Conservation (phyloP, 2,113 vertebrate species). For the Okapia johnstoni region DNA sequence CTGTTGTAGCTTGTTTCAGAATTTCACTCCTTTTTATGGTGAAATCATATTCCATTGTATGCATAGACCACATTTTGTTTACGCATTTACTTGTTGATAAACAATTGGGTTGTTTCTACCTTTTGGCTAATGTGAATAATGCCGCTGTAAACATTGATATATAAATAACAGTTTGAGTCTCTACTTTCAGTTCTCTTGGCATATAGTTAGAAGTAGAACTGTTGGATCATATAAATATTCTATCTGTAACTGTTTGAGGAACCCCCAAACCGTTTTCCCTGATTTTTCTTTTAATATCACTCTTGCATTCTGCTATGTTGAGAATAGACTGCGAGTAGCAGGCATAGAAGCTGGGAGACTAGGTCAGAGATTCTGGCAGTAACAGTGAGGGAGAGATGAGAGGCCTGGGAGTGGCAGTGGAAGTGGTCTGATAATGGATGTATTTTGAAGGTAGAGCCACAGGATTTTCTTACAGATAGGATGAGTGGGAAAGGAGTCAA, state of each 20-base stretch:
- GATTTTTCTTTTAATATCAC: neutral
- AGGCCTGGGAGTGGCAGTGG: neutral
- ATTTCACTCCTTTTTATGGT: neutral
- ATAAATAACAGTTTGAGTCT: neutral
- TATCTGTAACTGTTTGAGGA: conserved; percentile 4
- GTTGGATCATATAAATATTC: neutral
- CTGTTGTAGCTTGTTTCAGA: neutral
- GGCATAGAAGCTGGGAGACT: neutral
- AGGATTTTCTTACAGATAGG: neutral
- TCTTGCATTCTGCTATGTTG: neutral
- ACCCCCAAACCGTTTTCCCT: neutral
- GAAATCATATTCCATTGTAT: neutral
- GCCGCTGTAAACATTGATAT: neutral
- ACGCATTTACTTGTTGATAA: neutral
- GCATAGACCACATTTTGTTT: neutral
- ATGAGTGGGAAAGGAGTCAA: neutral
- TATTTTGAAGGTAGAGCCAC: neutral
- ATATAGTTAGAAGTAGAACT: neutral
- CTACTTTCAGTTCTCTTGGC: neutral
- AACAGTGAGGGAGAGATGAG: neutral
- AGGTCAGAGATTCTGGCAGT: neutral
- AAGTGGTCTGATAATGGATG: neutral
- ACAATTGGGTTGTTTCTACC: neutral
- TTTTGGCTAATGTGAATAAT: neutral
- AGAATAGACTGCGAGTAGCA: neutral